Base-by-base conservation (phyloP, 2,113 vertebrate genomes). In the Taurulus bubalis region DNA sequence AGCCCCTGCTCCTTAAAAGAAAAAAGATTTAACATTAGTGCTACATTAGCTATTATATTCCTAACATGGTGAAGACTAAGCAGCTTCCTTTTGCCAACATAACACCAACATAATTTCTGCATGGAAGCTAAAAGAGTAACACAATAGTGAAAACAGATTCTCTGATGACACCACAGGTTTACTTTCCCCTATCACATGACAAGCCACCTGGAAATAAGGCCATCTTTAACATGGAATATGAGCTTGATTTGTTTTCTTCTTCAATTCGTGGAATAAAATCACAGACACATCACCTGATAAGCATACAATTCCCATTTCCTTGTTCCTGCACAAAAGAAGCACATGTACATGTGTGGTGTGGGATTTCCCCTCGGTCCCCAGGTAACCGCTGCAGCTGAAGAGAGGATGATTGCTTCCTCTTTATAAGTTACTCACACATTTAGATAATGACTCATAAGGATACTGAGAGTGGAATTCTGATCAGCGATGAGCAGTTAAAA, bases 331-430 rank as follows among this genome's bases (percentile, higher is more conserved):
- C 51, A 45, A 56, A 20, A 24, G 20, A 69, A 12, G 8, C 8
- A 47, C 67, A 71, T 45, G 63, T 66, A 1, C 10, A 16, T 63
- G 51, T 36, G 71, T 64, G 49, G 53, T 38, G 0, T 7, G 74
- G 87, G 87, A 69, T 66, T 89, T 88, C 75, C 85, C 86, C 74
- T 73, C 16, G 2, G 24, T 79, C 12, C 24, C 20, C 74, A 87
- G 74, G 70, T 86, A 73, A 26, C 56, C 40, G 36, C 38, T 49
- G n/a, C 58, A 73, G 60, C 75, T 75, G 59, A 67, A 69, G 8
- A 53, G 55, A 77, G 80, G 68, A 69, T 2, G 76, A 77, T 79
- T 72, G 30, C 77, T 91, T 90, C 91, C 88, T 87, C 83, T 74
- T 91, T 77, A 80, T 60, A 58, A 71, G 71, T 84, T 53, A 86